Evolutionary conservation across 2,113 vertebrate genomes (phyloP), one percentile per base, ranked within the genome.

Genomic region (Ciconia stormi): DNA sequence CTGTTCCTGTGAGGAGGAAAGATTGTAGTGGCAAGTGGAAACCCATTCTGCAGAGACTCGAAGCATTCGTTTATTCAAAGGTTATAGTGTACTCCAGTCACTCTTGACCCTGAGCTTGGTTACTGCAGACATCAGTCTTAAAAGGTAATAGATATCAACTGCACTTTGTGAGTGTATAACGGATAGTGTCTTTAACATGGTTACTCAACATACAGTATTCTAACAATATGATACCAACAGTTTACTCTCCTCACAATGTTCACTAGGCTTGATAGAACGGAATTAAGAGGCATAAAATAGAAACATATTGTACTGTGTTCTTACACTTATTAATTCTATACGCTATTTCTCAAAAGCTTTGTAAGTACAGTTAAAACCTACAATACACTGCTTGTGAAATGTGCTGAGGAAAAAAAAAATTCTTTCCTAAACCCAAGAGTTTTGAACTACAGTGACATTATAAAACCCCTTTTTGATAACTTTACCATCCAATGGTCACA

Each of bases 11-110:
- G 20, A 77, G 23, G 7, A 40, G 8, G 32, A 59, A 92, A 42
- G 42, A 42, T 17, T 49, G 9, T 15, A 62, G 18, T 29, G 34
- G 19, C n/a, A 77, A 27, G 18, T 4, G 5, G 40, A 89, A 62
- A 46, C 2, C 26, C 36, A 40, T 42, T 56, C 47, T 72, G 32
- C 16, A 36, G 59, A 78, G 16, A 71, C 22, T 58, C 10, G 19
- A 69, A 53, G 4, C 6, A 30, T 74, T 55, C 2, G 0, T 71
- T 92, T 81, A 49, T 87, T 62, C 12, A 67, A 66, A 87, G 19
- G 8, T 38, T 89, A 23, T 11, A 26, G 11, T 27, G 22, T 40
- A 14, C 44, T 76, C 4, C 46, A 40, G 38, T 42, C 0, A 0
- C n/a, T 79, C 46, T 58, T 59, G 38, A 73, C 47, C 16, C 7